Evolutionary conservation across 2,797 vertebrate species (phyloP).

Genomic region (Argya squamiceps): DNA sequence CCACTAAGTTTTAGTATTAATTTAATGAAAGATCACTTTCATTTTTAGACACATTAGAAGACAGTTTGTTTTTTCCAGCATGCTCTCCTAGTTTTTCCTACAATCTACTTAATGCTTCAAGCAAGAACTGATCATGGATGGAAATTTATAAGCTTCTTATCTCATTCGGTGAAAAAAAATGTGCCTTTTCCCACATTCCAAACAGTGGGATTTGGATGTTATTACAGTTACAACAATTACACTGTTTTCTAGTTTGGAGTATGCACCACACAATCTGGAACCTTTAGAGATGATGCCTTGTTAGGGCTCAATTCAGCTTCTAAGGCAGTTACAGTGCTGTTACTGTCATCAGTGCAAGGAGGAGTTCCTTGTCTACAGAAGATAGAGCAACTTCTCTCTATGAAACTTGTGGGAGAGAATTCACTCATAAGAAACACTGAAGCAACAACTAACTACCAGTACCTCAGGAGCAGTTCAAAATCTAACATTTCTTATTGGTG

Average conservation of each 20-base stretch:
- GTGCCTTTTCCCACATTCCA: background rate
- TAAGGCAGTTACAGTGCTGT: background rate
- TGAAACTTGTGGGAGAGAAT: background rate
- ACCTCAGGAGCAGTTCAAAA: background rate
- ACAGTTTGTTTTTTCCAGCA: background rate
- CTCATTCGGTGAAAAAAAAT: background rate
- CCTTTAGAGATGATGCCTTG: background rate
- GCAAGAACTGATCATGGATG: background rate
- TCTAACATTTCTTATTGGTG: background rate
- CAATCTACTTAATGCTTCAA: background rate
- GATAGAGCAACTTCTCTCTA: background rate
- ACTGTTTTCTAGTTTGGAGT: background rate
- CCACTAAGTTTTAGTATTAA: background rate
- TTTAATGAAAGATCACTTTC: background rate
- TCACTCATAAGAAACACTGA: background rate
- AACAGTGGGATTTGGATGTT: background rate
- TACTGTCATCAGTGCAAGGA: background rate
- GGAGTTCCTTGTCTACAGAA: background rate
- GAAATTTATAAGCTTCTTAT: background rate
- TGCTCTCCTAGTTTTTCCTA: background rate
- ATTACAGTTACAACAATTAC: background rate
- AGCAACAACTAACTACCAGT: background rate
- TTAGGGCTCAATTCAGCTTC: background rate
- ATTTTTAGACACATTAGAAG: constrained; percentile 21
- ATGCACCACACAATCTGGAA: background rate